Percentiles rank a stretch among this genome's conserved stretches.
These are phyloP conservation scores for Urocitellus parryii DNA, from an alignment of 2,113 vertebrate species.

Conservation along the genomic window DNA sequence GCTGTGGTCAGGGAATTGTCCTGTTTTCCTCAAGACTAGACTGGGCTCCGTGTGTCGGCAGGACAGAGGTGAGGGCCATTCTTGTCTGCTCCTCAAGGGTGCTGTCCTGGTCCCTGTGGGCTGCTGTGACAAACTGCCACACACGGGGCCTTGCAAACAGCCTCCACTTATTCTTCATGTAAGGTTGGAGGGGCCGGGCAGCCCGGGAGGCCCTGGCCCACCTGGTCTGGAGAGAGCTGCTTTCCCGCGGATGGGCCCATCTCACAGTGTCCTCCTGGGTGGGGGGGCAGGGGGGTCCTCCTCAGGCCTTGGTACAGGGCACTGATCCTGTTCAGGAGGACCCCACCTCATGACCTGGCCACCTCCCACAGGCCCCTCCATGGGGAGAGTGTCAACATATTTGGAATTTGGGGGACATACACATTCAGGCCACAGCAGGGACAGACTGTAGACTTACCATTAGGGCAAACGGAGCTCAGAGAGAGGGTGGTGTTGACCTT, in stretches of 20 bases:
- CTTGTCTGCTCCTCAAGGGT: fast-evolving
- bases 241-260: not conserved
- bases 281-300: too few species aligned
- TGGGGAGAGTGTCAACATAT: too few species aligned
- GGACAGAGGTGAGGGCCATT: not conserved
- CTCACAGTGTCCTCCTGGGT: fast-evolving
- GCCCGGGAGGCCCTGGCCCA: not conserved
- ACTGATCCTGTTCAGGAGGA: too few species aligned
- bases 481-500: fast-evolving
- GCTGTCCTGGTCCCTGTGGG: not conserved
- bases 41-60: too few species aligned
- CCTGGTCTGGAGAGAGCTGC: not conserved
- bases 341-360: not conserved
- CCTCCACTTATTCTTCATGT: not conserved
- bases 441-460: fast-evolving
- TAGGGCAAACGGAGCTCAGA: not conserved
- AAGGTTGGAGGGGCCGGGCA: not conserved
- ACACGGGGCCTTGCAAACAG: fast-evolving
- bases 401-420: too few species aligned
- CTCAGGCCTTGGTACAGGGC: too few species aligned
- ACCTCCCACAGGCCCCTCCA: not conserved
- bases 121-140: too few species aligned
- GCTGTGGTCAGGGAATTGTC: too few species aligned
- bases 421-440: not conserved
- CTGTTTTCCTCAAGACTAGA: not conserved